These are phyloP conservation scores for Coryphaenoides rupestris DNA, from an alignment of 2,113 vertebrate genomes.

Conservation along the genomic window DNA sequence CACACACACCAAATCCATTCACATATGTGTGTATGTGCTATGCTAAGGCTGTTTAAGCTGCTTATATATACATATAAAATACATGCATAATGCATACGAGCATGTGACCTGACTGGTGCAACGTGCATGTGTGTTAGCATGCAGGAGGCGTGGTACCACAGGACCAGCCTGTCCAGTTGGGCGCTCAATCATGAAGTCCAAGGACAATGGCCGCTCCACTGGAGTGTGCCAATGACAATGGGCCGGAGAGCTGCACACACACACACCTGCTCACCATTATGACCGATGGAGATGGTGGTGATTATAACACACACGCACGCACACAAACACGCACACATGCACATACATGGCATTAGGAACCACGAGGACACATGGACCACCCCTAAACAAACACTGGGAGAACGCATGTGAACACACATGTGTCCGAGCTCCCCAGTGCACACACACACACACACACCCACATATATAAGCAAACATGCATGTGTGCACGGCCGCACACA, in stretches of 20 bases:
- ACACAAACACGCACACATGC: constrained; percentile 14
- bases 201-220: constrained; percentile 29
- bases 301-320: constrained; percentile 29
- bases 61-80: too few relatives aligned
- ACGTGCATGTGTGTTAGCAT: constrained; percentile 6
- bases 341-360: constrained; percentile 15
- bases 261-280: constrained; percentile 46
- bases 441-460: too few relatives aligned
- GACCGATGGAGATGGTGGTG: constrained; percentile 18
- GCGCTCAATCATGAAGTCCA: constrained; percentile 26
- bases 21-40: too few relatives aligned
- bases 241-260: constrained; percentile 11
- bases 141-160: background rate
- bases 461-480: too few relatives aligned
- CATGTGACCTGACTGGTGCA: too few relatives aligned
- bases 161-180: constrained; percentile 1
- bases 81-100: too few relatives aligned
- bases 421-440: too few relatives aligned
- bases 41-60: too few relatives aligned
- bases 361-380: background rate
- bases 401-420: too few relatives aligned
- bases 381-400: background rate
- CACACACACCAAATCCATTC: constrained; percentile 15
- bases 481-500: too few relatives aligned
- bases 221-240: constrained; percentile 34